phyloP scores from a whole-genome alignment of 2,888 invertebrate species.

The Tetrapedia diversipes region DNA sequence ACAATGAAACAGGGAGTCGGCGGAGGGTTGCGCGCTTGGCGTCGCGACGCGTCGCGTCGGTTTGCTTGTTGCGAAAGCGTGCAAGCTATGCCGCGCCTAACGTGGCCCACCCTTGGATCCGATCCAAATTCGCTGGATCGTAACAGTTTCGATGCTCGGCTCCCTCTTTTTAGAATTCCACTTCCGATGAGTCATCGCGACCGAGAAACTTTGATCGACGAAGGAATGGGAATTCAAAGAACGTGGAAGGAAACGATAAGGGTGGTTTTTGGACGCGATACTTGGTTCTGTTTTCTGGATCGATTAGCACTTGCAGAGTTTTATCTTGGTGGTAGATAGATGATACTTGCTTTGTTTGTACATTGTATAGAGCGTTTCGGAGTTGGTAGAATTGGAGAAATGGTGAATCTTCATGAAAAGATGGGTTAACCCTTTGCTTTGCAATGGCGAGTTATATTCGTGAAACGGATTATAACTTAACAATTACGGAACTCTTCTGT shows the following conservation, averaged over 20 bases:
- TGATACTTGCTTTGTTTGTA: too few species aligned
- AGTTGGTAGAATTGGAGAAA: too few species aligned
- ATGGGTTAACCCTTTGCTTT: too few species aligned
- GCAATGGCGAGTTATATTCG: too few species aligned
- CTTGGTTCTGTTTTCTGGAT: too few species aligned
- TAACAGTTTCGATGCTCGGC: constrained; percentile 72
- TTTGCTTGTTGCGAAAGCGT: constrained; percentile 64
- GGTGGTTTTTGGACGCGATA: neutral
- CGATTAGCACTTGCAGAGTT: neutral
- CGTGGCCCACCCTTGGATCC: constrained; percentile 63
- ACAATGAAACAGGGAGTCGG: constrained; percentile 60
- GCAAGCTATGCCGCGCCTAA: constrained; percentile 70
- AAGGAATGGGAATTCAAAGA: neutral
- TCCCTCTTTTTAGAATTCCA: constrained; percentile 5
- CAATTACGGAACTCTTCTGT: too few species aligned
- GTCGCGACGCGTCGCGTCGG: too few species aligned
- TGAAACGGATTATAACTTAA: too few species aligned
- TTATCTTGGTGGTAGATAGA: too few species aligned
- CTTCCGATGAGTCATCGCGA: constrained; percentile 1
- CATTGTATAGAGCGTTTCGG: too few species aligned
- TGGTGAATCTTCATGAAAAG: too few species aligned
- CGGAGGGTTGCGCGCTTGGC: constrained; percentile 62
- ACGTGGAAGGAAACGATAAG: neutral
- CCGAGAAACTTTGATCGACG: neutral
- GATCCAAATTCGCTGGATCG: constrained; percentile 69